These are phyloP conservation scores for Drosophila bocki DNA, from an alignment of 1,140 invertebrate genomes.

Conservation along the genomic window DNA sequence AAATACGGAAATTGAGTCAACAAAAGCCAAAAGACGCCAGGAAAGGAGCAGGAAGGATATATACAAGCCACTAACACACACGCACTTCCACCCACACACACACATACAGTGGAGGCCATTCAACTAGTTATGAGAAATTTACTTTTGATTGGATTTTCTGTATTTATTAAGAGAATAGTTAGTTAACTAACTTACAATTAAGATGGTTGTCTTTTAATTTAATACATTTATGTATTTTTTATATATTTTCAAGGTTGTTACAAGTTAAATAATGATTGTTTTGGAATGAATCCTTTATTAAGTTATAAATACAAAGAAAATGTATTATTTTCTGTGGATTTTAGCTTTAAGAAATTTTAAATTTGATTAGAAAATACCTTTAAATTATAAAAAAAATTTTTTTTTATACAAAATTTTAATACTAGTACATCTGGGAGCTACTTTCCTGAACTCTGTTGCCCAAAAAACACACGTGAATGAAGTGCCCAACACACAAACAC, in stretches of 20 bases:
- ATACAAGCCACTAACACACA: slow-evolving; percentile 61
- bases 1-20: slow-evolving; percentile 84
- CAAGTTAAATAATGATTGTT: not conserved
- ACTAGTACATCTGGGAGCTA: not conserved
- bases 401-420: not conserved
- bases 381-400: too few species aligned
- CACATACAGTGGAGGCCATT: not conserved
- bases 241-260: not conserved
- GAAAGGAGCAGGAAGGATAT: slow-evolving; percentile 66
- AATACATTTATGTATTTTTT: not conserved
- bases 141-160: not conserved
- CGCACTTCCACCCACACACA: slow-evolving; percentile 38
- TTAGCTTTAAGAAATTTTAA: not conserved
- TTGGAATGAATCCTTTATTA: not conserved
- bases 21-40: slow-evolving; percentile 77
- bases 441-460: slow-evolving; percentile 2
- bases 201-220: not conserved
- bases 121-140: slow-evolving; percentile 1
- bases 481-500: slow-evolving; percentile 11
- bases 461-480: slow-evolving; percentile 20
- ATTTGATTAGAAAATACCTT: not conserved
- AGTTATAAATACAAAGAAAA: not conserved
- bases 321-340: not conserved
- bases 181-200: not conserved
- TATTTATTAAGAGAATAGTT: not conserved